These are phyloP conservation scores for Motacilla tschutschensis DNA, from an alignment of 2,113 vertebrate genomes.

Conservation along the genomic window DNA sequence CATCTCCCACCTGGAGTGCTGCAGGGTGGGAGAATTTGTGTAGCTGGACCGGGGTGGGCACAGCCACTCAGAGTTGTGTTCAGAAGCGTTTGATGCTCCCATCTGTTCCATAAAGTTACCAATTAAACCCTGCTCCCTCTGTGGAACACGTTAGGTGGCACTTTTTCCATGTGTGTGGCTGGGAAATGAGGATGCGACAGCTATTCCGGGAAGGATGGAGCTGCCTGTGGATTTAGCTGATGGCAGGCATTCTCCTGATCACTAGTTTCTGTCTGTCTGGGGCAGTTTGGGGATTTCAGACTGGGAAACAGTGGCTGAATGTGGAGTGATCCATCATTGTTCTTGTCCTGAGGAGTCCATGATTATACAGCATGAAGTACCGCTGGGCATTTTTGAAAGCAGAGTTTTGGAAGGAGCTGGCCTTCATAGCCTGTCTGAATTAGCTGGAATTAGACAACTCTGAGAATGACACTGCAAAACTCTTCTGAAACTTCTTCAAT, in stretches of 20 bases:
- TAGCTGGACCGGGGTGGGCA: neutral
- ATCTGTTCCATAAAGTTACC: neutral
- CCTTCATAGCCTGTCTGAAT: fast-evolving
- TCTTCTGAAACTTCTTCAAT: neutral
- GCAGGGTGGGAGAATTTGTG: neutral
- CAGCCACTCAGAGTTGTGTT: neutral
- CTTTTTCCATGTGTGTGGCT: neutral
- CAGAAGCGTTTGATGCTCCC: neutral
- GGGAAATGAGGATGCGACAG: neutral
- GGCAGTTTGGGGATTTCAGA: neutral
- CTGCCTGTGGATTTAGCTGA: neutral
- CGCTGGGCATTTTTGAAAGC: neutral
- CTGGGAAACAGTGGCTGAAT: neutral
- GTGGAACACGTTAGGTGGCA: neutral
- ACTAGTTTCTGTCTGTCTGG: neutral
- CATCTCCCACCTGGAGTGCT: neutral
- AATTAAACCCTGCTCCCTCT: neutral
- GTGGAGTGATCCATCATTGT: neutral
- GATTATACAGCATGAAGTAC: neutral
- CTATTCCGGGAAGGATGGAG: neutral
- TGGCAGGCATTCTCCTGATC: neutral
- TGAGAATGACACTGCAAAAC: neutral
- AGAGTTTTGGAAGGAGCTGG: neutral
- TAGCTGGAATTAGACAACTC: neutral
- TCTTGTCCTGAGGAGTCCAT: neutral